A percentile compares a stretch with the other conserved stretches of the same genome.
phyloP scores from a whole-genome alignment of 2,797 vertebrate genomes.

The Mus spretus region DNA sequence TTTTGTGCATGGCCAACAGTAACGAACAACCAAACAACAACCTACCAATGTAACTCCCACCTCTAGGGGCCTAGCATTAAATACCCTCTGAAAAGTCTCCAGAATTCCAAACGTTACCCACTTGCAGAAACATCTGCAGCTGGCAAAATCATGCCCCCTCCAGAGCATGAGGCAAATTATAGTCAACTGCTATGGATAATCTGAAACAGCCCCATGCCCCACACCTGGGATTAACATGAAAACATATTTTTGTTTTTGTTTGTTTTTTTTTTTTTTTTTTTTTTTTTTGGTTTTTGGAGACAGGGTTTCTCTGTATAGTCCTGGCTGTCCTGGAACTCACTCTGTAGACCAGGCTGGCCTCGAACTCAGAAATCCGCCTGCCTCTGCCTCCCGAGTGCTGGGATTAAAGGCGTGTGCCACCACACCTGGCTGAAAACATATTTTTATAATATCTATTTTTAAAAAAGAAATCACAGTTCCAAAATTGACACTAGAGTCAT shows the following conservation, averaged over 20 bases:
- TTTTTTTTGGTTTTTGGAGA: too few species aligned
- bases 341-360: too few species aligned
- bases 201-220: background rate
- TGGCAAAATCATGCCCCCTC: background rate
- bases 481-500: background rate
- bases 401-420: too few species aligned
- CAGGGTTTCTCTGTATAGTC: too few species aligned
- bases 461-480: background rate
- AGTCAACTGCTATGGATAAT: background rate
- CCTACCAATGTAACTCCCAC: background rate
- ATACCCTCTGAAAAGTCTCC: background rate
- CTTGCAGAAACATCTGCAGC: background rate
- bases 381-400: too few species aligned
- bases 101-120: background rate
- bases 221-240: background rate
- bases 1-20: background rate
- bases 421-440: background rate
- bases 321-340: too few species aligned
- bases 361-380: too few species aligned
- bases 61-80: background rate
- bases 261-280: too few species aligned
- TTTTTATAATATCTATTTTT: background rate
- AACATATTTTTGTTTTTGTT: background rate
- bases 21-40: background rate
- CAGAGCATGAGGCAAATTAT: background rate